Conservation (phyloP, 2,888 invertebrate genomes). For the Rhagonycha lutea region DNA sequence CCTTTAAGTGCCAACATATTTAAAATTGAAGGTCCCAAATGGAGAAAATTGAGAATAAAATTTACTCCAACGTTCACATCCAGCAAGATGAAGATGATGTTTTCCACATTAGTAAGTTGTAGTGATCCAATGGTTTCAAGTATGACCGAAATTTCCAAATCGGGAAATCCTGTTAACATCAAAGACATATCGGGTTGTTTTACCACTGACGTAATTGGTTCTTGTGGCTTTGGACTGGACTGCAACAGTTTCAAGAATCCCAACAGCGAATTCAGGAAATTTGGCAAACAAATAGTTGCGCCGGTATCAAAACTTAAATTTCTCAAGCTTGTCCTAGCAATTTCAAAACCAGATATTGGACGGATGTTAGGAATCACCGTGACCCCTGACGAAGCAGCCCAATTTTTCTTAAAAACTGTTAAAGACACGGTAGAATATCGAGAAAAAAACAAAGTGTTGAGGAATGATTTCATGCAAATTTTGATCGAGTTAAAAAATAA, state of each 20-base stretch:
- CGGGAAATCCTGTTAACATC: background rate
- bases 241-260: background rate
- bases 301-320: background rate
- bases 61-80: background rate
- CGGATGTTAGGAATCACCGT: conserved; percentile 28
- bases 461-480: conserved; percentile 50
- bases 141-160: background rate
- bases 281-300: background rate
- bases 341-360: background rate
- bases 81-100: conserved; percentile 10
- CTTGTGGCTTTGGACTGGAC: conserved; percentile 11
- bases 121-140: background rate
- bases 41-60: background rate
- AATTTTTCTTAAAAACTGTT: conserved; percentile 39
- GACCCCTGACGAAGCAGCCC: conserved; percentile 33
- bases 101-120: background rate
- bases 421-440: conserved; percentile 37
- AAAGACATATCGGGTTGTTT: background rate
- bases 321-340: background rate
- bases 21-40: background rate
- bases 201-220: conserved; percentile 2
- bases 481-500: conserved; percentile 41
- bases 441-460: conserved; percentile 31
- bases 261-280: background rate
- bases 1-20: background rate